These are phyloP conservation scores for Cephus pulcher DNA, from an alignment of 2,888 invertebrate genomes.

Conservation along the genomic window DNA sequence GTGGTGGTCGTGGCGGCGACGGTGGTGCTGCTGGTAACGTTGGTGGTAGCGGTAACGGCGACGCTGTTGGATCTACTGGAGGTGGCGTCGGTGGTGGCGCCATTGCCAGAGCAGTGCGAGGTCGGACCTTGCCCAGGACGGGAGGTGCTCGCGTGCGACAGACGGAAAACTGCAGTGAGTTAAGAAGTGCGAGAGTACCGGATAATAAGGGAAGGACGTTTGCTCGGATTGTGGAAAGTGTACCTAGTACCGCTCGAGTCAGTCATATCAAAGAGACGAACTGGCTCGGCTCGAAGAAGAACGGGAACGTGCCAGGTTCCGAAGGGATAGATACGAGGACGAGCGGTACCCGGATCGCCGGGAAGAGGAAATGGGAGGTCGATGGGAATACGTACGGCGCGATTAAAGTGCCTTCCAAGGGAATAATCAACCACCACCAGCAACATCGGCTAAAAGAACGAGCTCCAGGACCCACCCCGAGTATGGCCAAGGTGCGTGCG, in stretches of 20 bases:
- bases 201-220: neutral
- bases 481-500: slow-evolving; percentile 1
- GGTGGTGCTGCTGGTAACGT: slow-evolving; percentile 7
- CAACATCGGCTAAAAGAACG: neutral
- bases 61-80: slow-evolving; percentile 1
- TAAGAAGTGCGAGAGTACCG: neutral
- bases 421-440: neutral
- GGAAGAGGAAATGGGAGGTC: neutral
- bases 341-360: neutral
- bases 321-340: neutral
- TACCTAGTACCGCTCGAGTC: neutral
- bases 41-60: slow-evolving; percentile 13
- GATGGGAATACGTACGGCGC: neutral
- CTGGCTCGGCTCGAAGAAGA: neutral
- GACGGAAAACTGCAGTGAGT: neutral
- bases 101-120: slow-evolving; percentile 17
- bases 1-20: slow-evolving; percentile 8
- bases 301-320: neutral
- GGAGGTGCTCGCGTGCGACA: slow-evolving; percentile 7
- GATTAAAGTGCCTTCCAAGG: neutral
- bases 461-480: slow-evolving; percentile 39
- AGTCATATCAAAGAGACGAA: neutral
- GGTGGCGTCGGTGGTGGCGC: slow-evolving; percentile 15
- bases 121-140: slow-evolving; percentile 24
- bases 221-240: neutral